Evolutionary conservation across 2,888 invertebrate genomes (phyloP).

Genomic region (Tinea pellionella): DNA sequence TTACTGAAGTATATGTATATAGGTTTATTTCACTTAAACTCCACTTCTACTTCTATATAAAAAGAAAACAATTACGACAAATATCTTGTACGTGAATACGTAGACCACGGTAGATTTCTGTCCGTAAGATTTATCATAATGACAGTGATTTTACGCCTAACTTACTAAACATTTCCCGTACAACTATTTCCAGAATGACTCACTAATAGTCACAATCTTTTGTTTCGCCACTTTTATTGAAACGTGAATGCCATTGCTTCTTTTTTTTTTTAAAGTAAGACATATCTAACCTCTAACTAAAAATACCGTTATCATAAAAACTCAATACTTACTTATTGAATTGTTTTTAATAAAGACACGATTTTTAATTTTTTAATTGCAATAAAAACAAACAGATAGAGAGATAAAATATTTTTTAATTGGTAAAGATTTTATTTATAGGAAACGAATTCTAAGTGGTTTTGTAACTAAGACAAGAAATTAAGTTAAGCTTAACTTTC

Average conservation of each 20-base stretch:
- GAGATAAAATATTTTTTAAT: background rate
- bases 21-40: no score
- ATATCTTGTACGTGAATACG: background rate
- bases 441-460: slow-evolving; percentile 9
- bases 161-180: background rate
- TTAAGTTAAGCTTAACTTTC: slow-evolving; percentile 13
- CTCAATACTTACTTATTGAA: background rate
- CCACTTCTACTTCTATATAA: no score
- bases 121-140: slow-evolving; percentile 12
- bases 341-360: background rate
- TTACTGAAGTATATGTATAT: no score
- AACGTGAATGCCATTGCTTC: background rate
- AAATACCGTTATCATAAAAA: background rate
- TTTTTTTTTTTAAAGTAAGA: background rate
- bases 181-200: slow-evolving; percentile 9
- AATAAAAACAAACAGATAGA: background rate
- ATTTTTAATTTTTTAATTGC: background rate
- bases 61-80: background rate
- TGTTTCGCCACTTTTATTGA: background rate
- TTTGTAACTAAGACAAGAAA: slow-evolving; percentile 13
- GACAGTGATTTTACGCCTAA: slow-evolving; percentile 15
- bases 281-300: background rate
- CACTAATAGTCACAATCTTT: background rate
- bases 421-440: background rate
- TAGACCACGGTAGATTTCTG: background rate